Base-by-base conservation (phyloP, 2,797 vertebrate genomes). In the Bradypodion ventrale region DNA sequence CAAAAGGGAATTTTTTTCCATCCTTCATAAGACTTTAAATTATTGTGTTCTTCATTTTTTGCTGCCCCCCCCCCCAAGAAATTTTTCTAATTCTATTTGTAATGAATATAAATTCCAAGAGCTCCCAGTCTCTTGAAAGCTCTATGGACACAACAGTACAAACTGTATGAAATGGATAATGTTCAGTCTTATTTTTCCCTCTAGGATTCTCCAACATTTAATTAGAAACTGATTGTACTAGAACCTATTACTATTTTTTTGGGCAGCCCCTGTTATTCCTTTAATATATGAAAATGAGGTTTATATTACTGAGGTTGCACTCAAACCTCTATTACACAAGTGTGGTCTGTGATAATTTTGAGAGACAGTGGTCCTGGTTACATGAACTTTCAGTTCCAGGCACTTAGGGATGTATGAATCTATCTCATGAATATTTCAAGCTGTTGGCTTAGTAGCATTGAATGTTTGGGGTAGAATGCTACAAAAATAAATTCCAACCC, bases 151-250 rank as follows among this genome's bases (percentile, higher is more conserved):
- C 62, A 85, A 90, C 40, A 78, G 62, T 76, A 88, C 72, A 91
- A 87, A 91, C 88, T 27, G 75, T 90, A 88, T 85, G 83, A 90
- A 91, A 87, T 80, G 74, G 85, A 90, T 92, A 93, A 88, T 84
- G 49, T 81, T 90, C 83, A 87, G 42, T 89, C 82, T 88, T 83
- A 75, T 88, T 82, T 88, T 85, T 7, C 83, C 89, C 89, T 77
- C 46, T 56, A 82, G 85, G 88, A 87, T 90, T 89, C 68, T 80
- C 44, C 15, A 56, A 86, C 89, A 78, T 90, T 93, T 93, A 87
- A 89, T 93, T 91, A 88, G 86, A 83, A 88, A 89, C 88, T 77
- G 79, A 6, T 46, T 89, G 78, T 72, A 87, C 90, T 88, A 78
- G 82, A 89, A 87, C 42, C 27, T 72, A 89, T 92, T 92, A 82